Evolutionary conservation across 2,797 vertebrate genomes (phyloP), one percentile per base, ranked within the genome.

Genomic region (Toxotes lorentzi): DNA sequence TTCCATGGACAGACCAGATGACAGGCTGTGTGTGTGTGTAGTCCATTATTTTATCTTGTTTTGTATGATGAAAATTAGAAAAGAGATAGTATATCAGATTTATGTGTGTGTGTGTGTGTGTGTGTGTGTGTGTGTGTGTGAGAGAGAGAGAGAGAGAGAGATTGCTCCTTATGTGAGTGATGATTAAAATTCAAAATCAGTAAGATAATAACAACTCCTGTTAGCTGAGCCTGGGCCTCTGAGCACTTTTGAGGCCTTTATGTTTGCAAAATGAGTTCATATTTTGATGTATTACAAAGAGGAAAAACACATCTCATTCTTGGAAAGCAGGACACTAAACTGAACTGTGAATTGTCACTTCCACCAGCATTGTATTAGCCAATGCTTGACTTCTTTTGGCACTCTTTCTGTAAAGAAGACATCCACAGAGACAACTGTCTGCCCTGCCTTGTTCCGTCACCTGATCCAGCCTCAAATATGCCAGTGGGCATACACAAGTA

Each of bases 401-500:
- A 32, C 10, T 47, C 48, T 34, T 21, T 64, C 35, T 70, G 58
- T 71, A 58, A 72, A 78, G 48, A 71, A 83, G 35, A 41, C 17
- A 34, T 43, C 41, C 47, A 58, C 30, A 66, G 65, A 61, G 61
- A 54, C 60, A 62, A 69, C 63, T 2, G 45, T 17, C 53, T 76
- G 48, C 59, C 34, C 74, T 38, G 69, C 66, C 53, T 77, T 43
- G 45, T 67, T 70, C 70, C 0, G 47, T 84, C 83, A 87, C 74
- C 83, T 89, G 83, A 91, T 70, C 71, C 56, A 30, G 35, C 35
- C 41, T 79, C 66, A 83, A 67, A 76, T 47, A 85, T 78, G 71
- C 47, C 76, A 86, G 82, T 57, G 53, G 79, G 72, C 40, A 73
- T 24, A 76, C 72, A 88, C 70, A 90, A 86, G 72, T 78, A 76